These are phyloP conservation scores for Chinchilla lanigera DNA, from an alignment of 2,113 vertebrate genomes.

Conservation along the genomic window DNA sequence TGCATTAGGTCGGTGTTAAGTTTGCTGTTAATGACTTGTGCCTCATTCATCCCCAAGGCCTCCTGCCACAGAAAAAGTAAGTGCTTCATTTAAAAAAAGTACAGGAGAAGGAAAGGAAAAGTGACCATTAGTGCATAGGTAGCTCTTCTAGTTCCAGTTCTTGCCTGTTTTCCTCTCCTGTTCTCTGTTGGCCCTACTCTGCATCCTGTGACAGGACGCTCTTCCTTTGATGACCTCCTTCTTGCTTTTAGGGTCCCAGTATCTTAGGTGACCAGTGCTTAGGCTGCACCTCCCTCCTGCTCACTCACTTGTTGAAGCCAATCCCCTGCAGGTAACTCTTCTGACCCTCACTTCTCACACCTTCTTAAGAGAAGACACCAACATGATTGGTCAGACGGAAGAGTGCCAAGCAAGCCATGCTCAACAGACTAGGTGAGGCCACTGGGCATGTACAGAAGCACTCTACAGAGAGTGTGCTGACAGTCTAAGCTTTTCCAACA, in stretches of 20 bases:
- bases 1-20: not conserved
- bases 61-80: not conserved
- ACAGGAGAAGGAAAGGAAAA: not conserved
- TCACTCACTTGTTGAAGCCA: not conserved
- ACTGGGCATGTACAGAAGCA: not conserved
- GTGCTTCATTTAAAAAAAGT: not conserved
- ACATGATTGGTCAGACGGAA: not conserved
- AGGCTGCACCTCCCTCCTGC: not conserved
- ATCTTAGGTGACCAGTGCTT: not conserved
- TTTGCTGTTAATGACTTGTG: not conserved
- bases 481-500: not conserved
- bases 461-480: not conserved
- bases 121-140: not conserved
- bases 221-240: not conserved
- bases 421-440: no score
- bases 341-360: not conserved
- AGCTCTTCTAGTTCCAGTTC: not conserved
- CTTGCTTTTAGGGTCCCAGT: not conserved
- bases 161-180: not conserved
- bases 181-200: not conserved
- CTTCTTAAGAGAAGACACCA: not conserved
- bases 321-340: not conserved
- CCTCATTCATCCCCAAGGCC: not conserved
- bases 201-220: not conserved
- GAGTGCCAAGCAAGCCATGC: not conserved